Base-by-base conservation (phyloP, 92 coral and sea anemone species). In the Meandrina meandrites region DNA sequence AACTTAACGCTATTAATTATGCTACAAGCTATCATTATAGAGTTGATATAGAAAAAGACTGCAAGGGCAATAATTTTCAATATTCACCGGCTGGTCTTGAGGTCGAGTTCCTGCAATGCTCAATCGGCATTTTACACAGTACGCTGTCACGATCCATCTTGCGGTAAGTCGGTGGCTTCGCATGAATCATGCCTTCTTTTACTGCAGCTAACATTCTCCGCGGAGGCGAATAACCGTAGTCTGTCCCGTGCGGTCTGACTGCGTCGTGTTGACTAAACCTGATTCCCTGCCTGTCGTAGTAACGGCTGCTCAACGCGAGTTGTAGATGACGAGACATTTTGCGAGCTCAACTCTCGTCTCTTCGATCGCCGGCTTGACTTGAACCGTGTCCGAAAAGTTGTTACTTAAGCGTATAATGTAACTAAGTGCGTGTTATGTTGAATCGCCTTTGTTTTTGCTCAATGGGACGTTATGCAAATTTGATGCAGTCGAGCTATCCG, bases 121-220 rank as follows among this genome's bases (percentile, higher is more conserved):
- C 98, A 50, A 97, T 95, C 42, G 99, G 99, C 34, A 97, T 79
- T 91, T 97, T 97, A 37, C 95, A 84, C 79, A 97, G 82, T 56
- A 88, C 76, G 84, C 86, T 90, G 80, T 97, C 99, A 87, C 95
- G 95, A 47, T 97, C 99, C 81, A 97, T 90, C 48, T 91, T 78
- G 24, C 98, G 92, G 42, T 95, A 95, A 13, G 95, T 93, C 86
- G 99, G 99, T 60, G 98, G 98, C 54, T 97, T 94, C 0, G 99
- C 98, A 86, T 97, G 98, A 64, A 92, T 76, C 98, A 97, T 95
- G 76, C 96, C 98, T 56, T 93, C 98, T 83, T 97, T 97, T 5
- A 97, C 98, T 21, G 98, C 99, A 66, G 92, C 98, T 27, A 97
- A 91, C 99, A 97, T 97, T 79, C 99, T 88, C 36, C 99, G 89